Evolutionary conservation across 2,113 vertebrate species (phyloP).

Genomic region (Oncorhynchus kisutch): DNA sequence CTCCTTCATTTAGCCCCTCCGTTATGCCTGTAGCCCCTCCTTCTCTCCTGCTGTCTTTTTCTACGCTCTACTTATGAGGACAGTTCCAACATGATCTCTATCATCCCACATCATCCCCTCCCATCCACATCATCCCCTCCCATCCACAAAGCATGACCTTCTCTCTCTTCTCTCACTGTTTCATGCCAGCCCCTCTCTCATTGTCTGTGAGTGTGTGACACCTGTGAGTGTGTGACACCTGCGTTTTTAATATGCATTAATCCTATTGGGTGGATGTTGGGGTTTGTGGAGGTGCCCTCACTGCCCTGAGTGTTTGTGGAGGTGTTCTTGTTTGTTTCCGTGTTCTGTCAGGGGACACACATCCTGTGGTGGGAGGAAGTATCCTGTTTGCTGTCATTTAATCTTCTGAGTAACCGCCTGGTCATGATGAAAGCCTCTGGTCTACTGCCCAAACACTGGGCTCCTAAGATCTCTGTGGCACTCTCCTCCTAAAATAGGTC

Average conservation of each 20-base stretch:
- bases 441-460: background rate
- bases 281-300: background rate
- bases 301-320: conserved; percentile 16
- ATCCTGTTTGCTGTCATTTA: background rate
- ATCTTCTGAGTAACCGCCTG: background rate
- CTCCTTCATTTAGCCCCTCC: background rate
- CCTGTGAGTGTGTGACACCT: conserved; percentile 4
- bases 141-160: background rate
- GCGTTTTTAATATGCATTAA: background rate
- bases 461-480: background rate
- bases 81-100: background rate
- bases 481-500: background rate
- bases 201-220: conserved; percentile 3
- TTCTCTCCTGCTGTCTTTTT: background rate
- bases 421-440: no score
- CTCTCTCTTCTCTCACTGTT: background rate
- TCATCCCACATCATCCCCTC: conserved; percentile 7
- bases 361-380: conserved; percentile 5
- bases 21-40: background rate
- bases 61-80: background rate
- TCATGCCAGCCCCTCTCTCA: background rate
- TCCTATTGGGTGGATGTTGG: background rate
- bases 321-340: background rate
- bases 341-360: conserved; percentile 11
- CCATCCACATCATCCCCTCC: background rate